Evolutionary conservation across 2,113 vertebrate species (phyloP).

Genomic region (Nesogale talazaci): DNA sequence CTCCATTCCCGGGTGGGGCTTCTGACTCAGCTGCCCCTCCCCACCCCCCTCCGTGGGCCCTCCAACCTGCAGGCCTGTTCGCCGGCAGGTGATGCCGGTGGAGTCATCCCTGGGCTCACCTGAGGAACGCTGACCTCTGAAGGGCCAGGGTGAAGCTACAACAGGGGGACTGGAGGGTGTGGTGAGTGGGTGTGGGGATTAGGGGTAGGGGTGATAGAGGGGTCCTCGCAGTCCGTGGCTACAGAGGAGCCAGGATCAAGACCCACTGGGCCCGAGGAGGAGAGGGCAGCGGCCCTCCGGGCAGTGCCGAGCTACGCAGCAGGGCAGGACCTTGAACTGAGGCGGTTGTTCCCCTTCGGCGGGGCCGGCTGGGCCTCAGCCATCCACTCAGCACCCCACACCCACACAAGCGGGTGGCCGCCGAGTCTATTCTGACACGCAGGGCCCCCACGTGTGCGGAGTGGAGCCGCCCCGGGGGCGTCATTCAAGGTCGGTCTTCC

Average conservation of each 20-base stretch:
- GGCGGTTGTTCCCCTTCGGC: neutral
- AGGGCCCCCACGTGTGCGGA: neutral
- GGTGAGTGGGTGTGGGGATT: neutral
- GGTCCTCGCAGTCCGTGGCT: neutral
- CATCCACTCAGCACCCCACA: neutral
- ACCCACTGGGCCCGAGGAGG: neutral
- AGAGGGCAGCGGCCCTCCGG: neutral
- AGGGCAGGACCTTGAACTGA: neutral
- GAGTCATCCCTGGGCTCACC: neutral
- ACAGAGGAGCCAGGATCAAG: neutral
- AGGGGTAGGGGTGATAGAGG: neutral
- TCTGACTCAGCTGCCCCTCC: neutral
- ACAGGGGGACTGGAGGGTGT: too few relatives aligned
- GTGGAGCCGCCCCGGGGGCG: neutral
- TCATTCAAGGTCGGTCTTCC: neutral
- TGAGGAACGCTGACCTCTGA: neutral
- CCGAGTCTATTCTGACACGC: neutral
- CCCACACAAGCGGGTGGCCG: neutral
- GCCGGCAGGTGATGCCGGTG: accelerated
- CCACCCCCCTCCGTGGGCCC: neutral
- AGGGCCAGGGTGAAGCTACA: neutral
- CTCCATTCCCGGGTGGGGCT: too few relatives aligned
- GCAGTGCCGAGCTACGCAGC: too few relatives aligned
- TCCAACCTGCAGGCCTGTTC: neutral
- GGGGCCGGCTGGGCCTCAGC: neutral